Conservation (phyloP, 2,888 invertebrate genomes). For the Synanthedon formicaeformis region DNA sequence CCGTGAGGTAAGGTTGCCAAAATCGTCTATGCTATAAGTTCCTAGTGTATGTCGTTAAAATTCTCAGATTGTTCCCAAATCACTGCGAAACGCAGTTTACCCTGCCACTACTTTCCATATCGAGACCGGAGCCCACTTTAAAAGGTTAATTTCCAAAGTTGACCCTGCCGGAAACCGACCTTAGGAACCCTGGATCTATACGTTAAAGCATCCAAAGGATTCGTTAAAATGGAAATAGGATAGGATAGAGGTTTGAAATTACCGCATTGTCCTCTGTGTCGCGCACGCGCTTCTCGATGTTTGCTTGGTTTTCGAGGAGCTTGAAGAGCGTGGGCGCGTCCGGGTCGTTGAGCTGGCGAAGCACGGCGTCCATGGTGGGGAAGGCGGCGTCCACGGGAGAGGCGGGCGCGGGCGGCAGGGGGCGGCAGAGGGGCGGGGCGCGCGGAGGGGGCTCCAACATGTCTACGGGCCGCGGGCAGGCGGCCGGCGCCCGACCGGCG, state of each 20-base stretch:
- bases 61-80: constrained; percentile 2
- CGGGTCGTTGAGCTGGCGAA: constrained; percentile 71
- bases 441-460: constrained; percentile 25
- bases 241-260: constrained; percentile 3
- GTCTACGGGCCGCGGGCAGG: constrained; percentile 52
- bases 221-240: too few species aligned
- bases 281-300: constrained; percentile 66
- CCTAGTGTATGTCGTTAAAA: too few species aligned
- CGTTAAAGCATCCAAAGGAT: too few species aligned
- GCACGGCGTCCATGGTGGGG: constrained; percentile 85
- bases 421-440: constrained; percentile 26
- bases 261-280: constrained; percentile 52
- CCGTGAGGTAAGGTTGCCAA: too few species aligned
- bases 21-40: too few species aligned
- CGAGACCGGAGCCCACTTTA: too few species aligned
- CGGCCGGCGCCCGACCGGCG: constrained; percentile 73
- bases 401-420: constrained; percentile 72
- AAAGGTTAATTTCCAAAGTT: too few species aligned
- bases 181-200: too few species aligned
- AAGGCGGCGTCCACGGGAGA: constrained; percentile 85
- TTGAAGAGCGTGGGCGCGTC: constrained; percentile 75
- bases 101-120: too few species aligned
- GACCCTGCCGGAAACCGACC: too few species aligned
- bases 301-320: constrained; percentile 78
- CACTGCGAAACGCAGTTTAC: too few species aligned